These are phyloP conservation scores for Sericinus montela DNA, from an alignment of 2,888 invertebrate species.

Conservation along the genomic window DNA sequence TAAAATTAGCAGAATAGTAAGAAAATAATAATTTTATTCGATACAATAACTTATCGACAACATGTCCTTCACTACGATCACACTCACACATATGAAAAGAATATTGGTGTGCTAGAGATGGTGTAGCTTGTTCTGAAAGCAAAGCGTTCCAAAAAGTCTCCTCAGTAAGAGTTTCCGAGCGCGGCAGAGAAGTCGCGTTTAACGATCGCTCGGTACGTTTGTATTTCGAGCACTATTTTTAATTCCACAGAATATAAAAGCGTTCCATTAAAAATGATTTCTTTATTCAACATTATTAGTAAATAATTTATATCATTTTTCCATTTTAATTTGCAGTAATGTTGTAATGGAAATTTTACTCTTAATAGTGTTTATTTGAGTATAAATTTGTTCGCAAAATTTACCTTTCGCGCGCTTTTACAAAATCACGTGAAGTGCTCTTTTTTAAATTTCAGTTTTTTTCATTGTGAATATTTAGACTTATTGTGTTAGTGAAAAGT, in stretches of 20 bases:
- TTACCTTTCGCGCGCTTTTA: constrained; percentile 10
- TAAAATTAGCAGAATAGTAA: too few species aligned
- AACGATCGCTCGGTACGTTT: constrained; percentile 52
- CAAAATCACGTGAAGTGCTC: constrained; percentile 13
- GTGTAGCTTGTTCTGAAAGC: constrained; percentile 41
- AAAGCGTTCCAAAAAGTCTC: constrained; percentile 51
- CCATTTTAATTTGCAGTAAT: not conserved
- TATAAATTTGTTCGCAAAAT: not conserved
- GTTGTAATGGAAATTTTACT: not conserved
- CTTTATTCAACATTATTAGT: not conserved
- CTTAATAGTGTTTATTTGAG: not conserved
- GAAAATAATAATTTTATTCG: not conserved
- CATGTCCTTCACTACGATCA: constrained; percentile 22
- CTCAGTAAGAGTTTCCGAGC: constrained; percentile 50
- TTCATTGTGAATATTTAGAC: not conserved
- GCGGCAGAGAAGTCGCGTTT: constrained; percentile 45
- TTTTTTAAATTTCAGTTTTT: constrained; percentile 5
- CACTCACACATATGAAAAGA: constrained; percentile 19
- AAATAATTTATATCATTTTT: constrained; percentile 1
- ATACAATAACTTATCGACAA: constrained; percentile 20
- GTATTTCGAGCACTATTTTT: constrained; percentile 18
- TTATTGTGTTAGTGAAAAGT: constrained; percentile 26
- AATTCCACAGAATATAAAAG: constrained; percentile 20
- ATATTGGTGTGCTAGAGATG: constrained; percentile 24
- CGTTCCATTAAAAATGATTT: constrained; percentile 23